Evolutionary conservation across 2,113 vertebrate genomes (phyloP).

Genomic region (Tamias sibiricus): DNA sequence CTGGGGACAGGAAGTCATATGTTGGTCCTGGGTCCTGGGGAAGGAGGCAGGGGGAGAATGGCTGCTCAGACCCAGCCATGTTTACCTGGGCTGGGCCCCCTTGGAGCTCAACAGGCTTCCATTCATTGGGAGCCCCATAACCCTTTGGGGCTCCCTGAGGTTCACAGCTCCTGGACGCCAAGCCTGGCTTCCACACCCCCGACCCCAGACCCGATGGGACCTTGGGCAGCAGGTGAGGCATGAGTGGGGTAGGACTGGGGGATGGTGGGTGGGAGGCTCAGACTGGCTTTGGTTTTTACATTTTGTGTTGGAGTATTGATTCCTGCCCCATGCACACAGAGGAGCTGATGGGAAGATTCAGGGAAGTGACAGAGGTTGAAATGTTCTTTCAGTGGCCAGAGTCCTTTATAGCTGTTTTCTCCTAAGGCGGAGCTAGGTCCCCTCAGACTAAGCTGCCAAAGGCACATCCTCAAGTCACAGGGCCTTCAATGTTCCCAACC

Average conservation of each 20-base stretch:
- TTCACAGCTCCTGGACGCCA: slow-evolving; percentile 33
- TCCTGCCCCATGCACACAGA: not conserved
- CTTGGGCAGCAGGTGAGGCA: slow-evolving; percentile 16
- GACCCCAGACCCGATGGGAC: slow-evolving; percentile 41
- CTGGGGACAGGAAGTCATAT: slow-evolving; percentile 70
- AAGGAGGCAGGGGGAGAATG: slow-evolving; percentile 64
- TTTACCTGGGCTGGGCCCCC: slow-evolving; percentile 71
- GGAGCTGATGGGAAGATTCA: not conserved
- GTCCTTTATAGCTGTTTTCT: not conserved
- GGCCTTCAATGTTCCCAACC: not conserved
- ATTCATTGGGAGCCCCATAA: slow-evolving; percentile 77
- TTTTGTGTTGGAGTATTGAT: not conserved
- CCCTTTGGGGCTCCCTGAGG: slow-evolving; percentile 63
- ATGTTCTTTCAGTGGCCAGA: not conserved
- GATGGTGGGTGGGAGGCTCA: not conserved
- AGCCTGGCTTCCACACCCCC: not conserved
- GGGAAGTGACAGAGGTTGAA: not conserved
- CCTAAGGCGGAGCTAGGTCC: no score
- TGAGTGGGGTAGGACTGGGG: not conserved
- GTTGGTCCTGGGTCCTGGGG: slow-evolving; percentile 66
- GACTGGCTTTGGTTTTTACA: not conserved
- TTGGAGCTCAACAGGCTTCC: slow-evolving; percentile 68
- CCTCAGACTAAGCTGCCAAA: not conserved
- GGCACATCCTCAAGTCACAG: rapidly evolving
- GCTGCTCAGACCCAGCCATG: slow-evolving; percentile 65